Evolutionary conservation across 2,888 invertebrate genomes (phyloP), one percentile per base, ranked within the genome.

Genomic region (Pyrocoelia pectoralis): DNA sequence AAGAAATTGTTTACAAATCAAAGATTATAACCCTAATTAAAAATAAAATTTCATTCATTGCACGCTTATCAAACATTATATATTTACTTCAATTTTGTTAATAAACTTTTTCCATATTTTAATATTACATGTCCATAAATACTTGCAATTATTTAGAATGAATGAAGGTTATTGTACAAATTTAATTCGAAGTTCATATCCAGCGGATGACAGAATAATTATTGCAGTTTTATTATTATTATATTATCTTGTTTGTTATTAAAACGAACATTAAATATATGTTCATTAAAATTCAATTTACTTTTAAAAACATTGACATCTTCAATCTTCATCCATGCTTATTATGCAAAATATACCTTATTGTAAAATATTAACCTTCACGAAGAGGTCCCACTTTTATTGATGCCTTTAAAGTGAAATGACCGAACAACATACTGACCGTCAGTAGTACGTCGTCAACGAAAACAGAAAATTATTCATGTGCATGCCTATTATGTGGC

Each of bases 21-120:
- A 33, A 33, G 33, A 33, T 33, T 33, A 33, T 33, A n/a, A n/a
- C 33, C 33, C 33, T 33, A 33, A 33, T 33, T 33, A 33, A 33
- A 33, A 33, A 33, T 33, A n/a, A n/a, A 33, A n/a, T 33, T 33
- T 33, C 33, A 33, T 33, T 33, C 33, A 33, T 33, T n/a, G 33
- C 33, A 33, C n/a, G n/a, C 33, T 6, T 33, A 33, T 33, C 33
- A 33, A 33, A n/a, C n/a, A n/a, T n/a, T n/a, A 8, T n/a, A 6
- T 33, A 8, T 33, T 33, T 33, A 33, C n/a, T 10, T 33, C 33
- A 6, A 33, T 3, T 24, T 5, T 24, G 24, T 24, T 3, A 24
- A 24, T 24, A 5, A 24, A 24, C 24, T 24, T 24, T 6, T 6
- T 6, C 24, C 24, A n/a, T 10, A 4, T 33, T 33, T 33, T 33